Percentiles rank a stretch among this genome's conserved stretches.
Conservation (phyloP, 1,140 invertebrate genomes). For the Ganaspis sp. region DNA sequence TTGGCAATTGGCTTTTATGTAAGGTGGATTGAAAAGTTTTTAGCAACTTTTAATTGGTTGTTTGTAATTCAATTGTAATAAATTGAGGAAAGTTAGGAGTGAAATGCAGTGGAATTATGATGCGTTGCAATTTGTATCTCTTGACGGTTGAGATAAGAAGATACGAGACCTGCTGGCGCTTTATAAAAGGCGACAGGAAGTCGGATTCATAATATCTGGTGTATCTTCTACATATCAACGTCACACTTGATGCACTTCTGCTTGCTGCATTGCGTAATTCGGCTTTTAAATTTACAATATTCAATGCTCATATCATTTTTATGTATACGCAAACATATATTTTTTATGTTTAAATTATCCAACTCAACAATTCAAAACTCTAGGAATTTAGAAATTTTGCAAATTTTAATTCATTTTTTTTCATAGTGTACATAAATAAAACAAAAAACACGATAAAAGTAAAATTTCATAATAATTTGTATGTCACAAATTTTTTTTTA, state of each 20-base stretch:
- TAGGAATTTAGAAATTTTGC: too few species aligned
- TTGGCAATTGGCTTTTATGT: too few species aligned
- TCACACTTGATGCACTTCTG: slow-evolving; percentile 2
- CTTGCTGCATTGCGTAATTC: not conserved
- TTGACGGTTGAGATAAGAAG: not conserved
- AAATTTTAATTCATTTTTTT: too few species aligned
- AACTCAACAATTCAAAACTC: too few species aligned
- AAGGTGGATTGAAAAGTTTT: too few species aligned
- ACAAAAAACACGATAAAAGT: too few species aligned
- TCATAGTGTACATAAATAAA: too few species aligned
- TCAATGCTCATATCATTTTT: not conserved
- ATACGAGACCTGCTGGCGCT: slow-evolving; percentile 3
- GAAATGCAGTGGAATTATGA: not conserved
- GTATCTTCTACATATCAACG: not conserved
- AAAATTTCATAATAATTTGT: too few species aligned
- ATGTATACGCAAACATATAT: too few species aligned
- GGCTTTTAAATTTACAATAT: not conserved
- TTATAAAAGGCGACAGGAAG: not conserved
- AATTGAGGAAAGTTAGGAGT: not conserved
- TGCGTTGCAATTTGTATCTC: slow-evolving; percentile 4
- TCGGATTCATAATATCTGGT: slow-evolving; percentile 1
- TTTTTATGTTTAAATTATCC: not conserved
- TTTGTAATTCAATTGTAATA: not conserved
- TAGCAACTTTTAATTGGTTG: not conserved
- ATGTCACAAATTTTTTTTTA: too few species aligned